A percentile compares a stretch with the other conserved stretches of the same genome.
These are phyloP conservation scores for Nezara viridula DNA, from an alignment of 2,888 invertebrate species.

Conservation along the genomic window DNA sequence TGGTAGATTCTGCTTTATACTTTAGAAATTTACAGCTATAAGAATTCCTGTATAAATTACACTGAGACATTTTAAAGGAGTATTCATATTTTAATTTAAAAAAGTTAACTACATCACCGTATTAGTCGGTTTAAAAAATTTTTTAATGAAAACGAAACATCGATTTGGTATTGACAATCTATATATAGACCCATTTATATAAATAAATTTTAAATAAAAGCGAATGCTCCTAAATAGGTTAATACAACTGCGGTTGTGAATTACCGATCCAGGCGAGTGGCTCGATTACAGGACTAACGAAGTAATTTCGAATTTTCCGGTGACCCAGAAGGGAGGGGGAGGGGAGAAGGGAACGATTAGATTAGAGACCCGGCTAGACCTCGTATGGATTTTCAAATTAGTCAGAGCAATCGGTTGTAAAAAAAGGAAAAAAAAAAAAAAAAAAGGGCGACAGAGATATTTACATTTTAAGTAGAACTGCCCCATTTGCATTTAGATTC, in stretches of 20 bases:
- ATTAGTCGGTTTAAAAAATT: too few species aligned
- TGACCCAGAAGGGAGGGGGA: not conserved
- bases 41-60: too few species aligned
- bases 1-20: too few species aligned
- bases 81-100: too few species aligned
- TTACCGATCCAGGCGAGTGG: not conserved
- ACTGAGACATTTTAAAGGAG: too few species aligned
- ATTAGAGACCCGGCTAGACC: slow-evolving; percentile 17
- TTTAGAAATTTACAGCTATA: too few species aligned
- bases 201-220: not conserved
- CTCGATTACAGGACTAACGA: slow-evolving; percentile 8
- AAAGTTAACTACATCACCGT: too few species aligned
- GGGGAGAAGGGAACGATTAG: not conserved
- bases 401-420: slow-evolving; percentile 43
- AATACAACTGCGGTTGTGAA: not conserved
- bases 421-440: slow-evolving; percentile 11
- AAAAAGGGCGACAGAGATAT: slow-evolving; percentile 21
- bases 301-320: slow-evolving; percentile 18
- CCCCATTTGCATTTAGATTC: slow-evolving; percentile 43
- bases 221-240: not conserved
- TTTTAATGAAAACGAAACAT: too few species aligned
- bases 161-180: too few species aligned
- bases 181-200: too few species aligned
- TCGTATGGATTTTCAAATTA: slow-evolving; percentile 50
- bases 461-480: slow-evolving; percentile 45